Evolutionary conservation across 92 coral and sea anemone species (phyloP), one percentile per base, ranked within the genome.

Genomic region (Virgularia gustaviana): DNA sequence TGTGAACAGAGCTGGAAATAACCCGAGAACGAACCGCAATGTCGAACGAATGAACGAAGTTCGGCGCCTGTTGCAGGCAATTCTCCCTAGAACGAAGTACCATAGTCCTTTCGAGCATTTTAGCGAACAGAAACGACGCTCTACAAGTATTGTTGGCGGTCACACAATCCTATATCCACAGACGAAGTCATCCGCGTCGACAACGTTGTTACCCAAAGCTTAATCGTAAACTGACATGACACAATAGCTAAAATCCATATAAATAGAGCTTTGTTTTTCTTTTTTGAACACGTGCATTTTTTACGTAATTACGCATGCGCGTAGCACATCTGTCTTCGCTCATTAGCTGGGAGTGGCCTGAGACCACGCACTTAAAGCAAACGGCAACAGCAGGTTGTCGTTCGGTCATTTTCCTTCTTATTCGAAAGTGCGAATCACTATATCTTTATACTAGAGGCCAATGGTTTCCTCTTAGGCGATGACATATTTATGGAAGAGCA

Each of bases 241-340:
- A 68, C 75, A 68, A 68, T 68, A 61, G 75, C 59, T 16, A 61
- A 68, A 68, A 94, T 92, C 94, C 86, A 89, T 87, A 87, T 89
- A 92, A 94, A 94, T 88, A 86, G 89, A 89, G 96, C 99, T 94
- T 94, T 89, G 99, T 94, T 94, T 96, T 94, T 89, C 88, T 94
- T 94, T 92, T 87, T 87, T 89, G 90, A 91, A 89, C 99, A 94
- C 99, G 99, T 94, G 99, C 99, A 94, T 94, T 94, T 89, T 91
- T 96, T 85, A 86, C 86, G 70, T 70, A 78, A 90, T 76, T 85
- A 81, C 96, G 99, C 99, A 89, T 89, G 99, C 96, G 86, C 87
- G 32, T 49, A 82, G 72, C 70, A 85, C 61, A 32, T 53, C 60
- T 68, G 75, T 68, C 75, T 68, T 68, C 13, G 32, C 75, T 68